Evolutionary conservation across 2,113 vertebrate species (phyloP), one percentile per base, ranked within the genome.

Genomic region (Chaenocephalus aceratus): DNA sequence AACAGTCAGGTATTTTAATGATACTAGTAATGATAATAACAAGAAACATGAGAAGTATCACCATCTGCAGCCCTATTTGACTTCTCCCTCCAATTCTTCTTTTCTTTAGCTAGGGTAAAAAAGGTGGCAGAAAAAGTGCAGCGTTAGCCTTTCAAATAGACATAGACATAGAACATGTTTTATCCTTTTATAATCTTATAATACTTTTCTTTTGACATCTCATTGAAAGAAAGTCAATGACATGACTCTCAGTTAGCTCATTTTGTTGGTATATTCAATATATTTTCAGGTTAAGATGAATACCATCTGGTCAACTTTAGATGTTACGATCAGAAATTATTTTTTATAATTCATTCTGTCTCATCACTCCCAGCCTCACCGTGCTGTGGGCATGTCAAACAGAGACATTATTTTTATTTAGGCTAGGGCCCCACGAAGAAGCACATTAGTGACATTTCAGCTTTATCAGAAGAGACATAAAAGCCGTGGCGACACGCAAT

Each of bases 321-420:
- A 80, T 54, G 74, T 79, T 77, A 9, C 26, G 61, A 72, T 85
- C 51, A 60, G 48, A 82, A 86, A 87, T 89, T 91, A 64, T 72
- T 85, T 87, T 86, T 91, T 79, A 91, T 90, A 56, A 68, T 80
- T 75, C 16, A 82, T 89, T 86, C 83, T 76, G 80, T 85, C 83
- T 92, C 72, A 71, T 80, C 79, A 34, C 65, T 86, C 41, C 30
- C 69, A 61, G 62, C 26, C 73, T 77, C 30, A 16, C 56, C 48
- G 4, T 34, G 77, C 73, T 71, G 61, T 21, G 41, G 49, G 71
- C 53, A 23, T 49, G 63, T 82, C 84, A 86, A 64, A 76, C 54
- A 70, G 63, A 16, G 16, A 67, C 71, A 59, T 83, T 76, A 79
- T 83, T 70, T 75, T 84, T 71, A 64, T 75, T 79, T 51, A 84